Percentiles rank a stretch among this genome's conserved stretches.
Conservation (phyloP, 2,113 vertebrate species). For the Colistium nudipinnis region DNA sequence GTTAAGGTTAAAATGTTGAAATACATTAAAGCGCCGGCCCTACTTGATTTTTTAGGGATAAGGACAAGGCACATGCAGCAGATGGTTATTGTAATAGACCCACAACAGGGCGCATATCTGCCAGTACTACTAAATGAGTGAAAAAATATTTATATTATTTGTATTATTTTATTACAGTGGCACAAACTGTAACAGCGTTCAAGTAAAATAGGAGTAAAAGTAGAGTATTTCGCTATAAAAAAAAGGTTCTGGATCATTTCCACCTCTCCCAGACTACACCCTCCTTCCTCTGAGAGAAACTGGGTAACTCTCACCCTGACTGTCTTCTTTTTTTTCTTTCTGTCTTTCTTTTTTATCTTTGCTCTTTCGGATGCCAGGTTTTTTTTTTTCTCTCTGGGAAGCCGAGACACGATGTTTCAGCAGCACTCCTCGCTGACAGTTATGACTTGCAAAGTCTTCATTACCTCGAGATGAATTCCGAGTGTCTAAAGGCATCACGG, state of each 20-base stretch:
- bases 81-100: constrained; percentile 2
- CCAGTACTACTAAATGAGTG: background rate
- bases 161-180: background rate
- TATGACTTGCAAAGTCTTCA: constrained; percentile 9
- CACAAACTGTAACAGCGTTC: background rate
- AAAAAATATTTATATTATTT: background rate
- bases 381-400: background rate
- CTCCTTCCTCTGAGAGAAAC: background rate
- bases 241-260: background rate
- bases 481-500: constrained; percentile 5
- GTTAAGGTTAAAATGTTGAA: background rate
- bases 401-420: background rate
- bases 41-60: background rate
- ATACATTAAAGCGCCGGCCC: background rate
- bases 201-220: background rate
- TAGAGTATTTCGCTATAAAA: background rate
- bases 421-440: background rate
- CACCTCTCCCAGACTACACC: background rate
- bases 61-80: background rate
- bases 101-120: background rate
- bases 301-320: background rate
- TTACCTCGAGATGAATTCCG: constrained; percentile 3
- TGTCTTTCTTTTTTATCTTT: background rate
- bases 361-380: background rate
- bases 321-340: background rate